Evolutionary conservation across 2,113 vertebrate species (phyloP).

Genomic region (Hyla sarda): DNA sequence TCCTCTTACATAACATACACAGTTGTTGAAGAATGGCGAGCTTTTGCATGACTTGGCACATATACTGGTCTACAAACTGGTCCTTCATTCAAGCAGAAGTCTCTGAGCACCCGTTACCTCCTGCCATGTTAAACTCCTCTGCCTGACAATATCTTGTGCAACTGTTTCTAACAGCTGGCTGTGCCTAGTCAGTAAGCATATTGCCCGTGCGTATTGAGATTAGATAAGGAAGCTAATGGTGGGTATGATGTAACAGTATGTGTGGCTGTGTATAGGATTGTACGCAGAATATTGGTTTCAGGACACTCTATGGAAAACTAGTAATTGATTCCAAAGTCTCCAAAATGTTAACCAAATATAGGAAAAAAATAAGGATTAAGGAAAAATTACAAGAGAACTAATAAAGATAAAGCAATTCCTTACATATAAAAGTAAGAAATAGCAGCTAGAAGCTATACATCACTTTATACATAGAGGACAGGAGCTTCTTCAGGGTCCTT

Average conservation of each 20-base stretch:
- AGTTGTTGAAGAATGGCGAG: background rate
- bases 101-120: background rate
- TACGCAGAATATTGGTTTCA: no score
- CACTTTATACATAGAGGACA: no score
- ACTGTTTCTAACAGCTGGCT: constrained; percentile 2
- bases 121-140: background rate
- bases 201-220: background rate
- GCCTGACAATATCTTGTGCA: background rate
- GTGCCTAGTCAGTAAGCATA: background rate
- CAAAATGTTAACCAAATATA: no score
- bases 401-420: no score
- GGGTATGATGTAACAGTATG: background rate
- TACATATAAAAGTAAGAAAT: no score
- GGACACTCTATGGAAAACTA: no score
- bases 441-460: no score
- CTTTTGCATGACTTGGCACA: constrained; percentile 24
- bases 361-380: no score
- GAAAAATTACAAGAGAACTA: no score
- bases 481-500: no score
- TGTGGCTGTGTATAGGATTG: no score
- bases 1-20: constrained; percentile 17
- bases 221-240: background rate
- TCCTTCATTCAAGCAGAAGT: background rate
- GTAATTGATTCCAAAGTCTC: no score
- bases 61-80: background rate